Conservation (phyloP, 2,888 invertebrate species). For the Rosalia funebris region DNA sequence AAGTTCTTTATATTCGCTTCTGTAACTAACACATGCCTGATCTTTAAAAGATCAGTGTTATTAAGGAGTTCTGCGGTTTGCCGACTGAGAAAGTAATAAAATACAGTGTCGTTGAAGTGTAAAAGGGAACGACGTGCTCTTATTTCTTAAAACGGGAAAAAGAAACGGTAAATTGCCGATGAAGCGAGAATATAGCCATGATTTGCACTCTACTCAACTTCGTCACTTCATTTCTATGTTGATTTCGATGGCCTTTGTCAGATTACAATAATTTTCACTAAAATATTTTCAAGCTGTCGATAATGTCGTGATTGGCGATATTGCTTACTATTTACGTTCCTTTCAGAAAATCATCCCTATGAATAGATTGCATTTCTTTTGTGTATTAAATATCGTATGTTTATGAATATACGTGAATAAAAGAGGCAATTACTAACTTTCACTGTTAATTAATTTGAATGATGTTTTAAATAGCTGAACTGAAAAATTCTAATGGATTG, state of each 20-base stretch:
- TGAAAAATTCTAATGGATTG: no score
- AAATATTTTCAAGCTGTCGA: slow-evolving; percentile 9
- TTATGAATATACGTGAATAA: no score
- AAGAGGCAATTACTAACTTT: no score
- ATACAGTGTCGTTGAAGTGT: slow-evolving; percentile 60
- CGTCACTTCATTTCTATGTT: slow-evolving; percentile 44
- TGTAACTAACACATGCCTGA: slow-evolving; percentile 60
- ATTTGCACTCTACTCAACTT: slow-evolving; percentile 55
- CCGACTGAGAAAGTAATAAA: slow-evolving; percentile 56
- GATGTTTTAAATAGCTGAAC: no score
- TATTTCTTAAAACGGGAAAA: slow-evolving; percentile 55
- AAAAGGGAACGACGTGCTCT: slow-evolving; percentile 57
- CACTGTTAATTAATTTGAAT: no score
- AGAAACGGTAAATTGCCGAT: slow-evolving; percentile 58
- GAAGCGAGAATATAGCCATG: slow-evolving; percentile 56
- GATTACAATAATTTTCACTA: slow-evolving; percentile 41
- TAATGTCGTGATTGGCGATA: not conserved
- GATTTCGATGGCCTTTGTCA: slow-evolving; percentile 40
- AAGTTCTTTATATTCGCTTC: slow-evolving; percentile 53
- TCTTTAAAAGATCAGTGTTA: slow-evolving; percentile 61
- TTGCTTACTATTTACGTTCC: not conserved
- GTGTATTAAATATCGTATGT: no score
- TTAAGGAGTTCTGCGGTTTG: slow-evolving; percentile 50
- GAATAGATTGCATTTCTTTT: no score
- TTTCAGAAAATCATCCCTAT: not conserved